A percentile compares a stretch with the other conserved stretches of the same genome.
phyloP scores from a whole-genome alignment of 2,888 invertebrate genomes.

The Arrhopalites spinosus region DNA sequence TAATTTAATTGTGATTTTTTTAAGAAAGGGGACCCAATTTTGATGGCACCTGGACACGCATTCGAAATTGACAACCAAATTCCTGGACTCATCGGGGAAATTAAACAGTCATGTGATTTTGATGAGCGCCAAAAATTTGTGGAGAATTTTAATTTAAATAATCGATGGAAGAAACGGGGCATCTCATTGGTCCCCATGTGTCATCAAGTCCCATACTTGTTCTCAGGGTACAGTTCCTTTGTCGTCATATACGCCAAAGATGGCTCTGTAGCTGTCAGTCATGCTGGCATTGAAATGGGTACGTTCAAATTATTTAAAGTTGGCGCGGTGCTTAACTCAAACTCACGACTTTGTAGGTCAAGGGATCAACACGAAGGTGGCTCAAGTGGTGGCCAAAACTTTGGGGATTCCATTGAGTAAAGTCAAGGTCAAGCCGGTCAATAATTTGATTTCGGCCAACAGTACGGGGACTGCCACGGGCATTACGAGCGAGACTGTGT shows the following conservation, averaged over 20 bases:
- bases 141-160: constrained; percentile 64
- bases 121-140: constrained; percentile 65
- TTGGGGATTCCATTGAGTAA: constrained; percentile 59
- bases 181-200: constrained; percentile 56
- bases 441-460: constrained; percentile 57
- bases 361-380: constrained; percentile 61
- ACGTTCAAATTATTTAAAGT: too few relatives aligned
- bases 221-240: constrained; percentile 64
- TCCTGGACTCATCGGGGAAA: constrained; percentile 64
- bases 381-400: constrained; percentile 57
- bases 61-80: constrained; percentile 58
- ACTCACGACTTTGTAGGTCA: too few relatives aligned
- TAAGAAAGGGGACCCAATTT: constrained; percentile 57
- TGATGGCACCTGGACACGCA: constrained; percentile 41
- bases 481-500: constrained; percentile 58
- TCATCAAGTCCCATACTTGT: constrained; percentile 65
- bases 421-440: constrained; percentile 57
- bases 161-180: constrained; percentile 55
- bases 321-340: too few relatives aligned
- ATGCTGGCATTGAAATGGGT: constrained; percentile 61
- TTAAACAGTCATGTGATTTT: constrained; percentile 67
- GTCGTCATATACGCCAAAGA: constrained; percentile 66
- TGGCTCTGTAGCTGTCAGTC: constrained; percentile 60
- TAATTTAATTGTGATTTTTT: too few relatives aligned
- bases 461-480: constrained; percentile 58